Percentiles rank a stretch among this genome's conserved stretches.
These are phyloP conservation scores for Onychostruthus taczanowskii DNA, from an alignment of 2,113 vertebrate species.

Conservation along the genomic window DNA sequence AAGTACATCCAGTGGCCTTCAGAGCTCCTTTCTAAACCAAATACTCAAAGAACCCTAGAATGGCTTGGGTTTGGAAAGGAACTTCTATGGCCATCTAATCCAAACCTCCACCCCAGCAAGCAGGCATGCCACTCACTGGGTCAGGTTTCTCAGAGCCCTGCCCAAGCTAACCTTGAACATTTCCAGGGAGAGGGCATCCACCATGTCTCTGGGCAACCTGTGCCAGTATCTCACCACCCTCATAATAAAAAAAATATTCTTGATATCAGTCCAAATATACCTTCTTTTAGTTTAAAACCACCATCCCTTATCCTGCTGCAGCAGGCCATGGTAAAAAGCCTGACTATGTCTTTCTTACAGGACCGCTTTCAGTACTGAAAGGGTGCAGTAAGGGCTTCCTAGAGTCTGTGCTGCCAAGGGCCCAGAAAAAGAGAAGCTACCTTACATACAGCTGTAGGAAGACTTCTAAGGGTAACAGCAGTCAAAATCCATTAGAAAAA, in stretches of 20 bases:
- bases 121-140: not conserved
- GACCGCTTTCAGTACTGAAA: not conserved
- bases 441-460: not conserved
- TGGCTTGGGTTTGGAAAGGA: not conserved
- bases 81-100: not conserved
- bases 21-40: not conserved
- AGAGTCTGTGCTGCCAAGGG: not conserved
- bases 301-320: not conserved
- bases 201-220: not conserved
- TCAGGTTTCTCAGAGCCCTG: not conserved
- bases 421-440: not conserved
- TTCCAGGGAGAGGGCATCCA: not conserved
- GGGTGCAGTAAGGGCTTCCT: not conserved
- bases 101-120: rapidly evolving
- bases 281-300: not conserved
- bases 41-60: not conserved
- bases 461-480: not conserved
- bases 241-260: not conserved
- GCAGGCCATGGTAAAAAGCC: not conserved
- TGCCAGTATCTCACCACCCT: not conserved
- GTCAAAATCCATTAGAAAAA: not conserved
- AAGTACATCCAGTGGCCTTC: not conserved
- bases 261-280: not conserved
- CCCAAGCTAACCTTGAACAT: not conserved
- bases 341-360: not conserved